A percentile compares a stretch with the other conserved stretches of the same genome.
These are phyloP conservation scores for Timandra comae DNA, from an alignment of 2,888 invertebrate species.

Conservation along the genomic window DNA sequence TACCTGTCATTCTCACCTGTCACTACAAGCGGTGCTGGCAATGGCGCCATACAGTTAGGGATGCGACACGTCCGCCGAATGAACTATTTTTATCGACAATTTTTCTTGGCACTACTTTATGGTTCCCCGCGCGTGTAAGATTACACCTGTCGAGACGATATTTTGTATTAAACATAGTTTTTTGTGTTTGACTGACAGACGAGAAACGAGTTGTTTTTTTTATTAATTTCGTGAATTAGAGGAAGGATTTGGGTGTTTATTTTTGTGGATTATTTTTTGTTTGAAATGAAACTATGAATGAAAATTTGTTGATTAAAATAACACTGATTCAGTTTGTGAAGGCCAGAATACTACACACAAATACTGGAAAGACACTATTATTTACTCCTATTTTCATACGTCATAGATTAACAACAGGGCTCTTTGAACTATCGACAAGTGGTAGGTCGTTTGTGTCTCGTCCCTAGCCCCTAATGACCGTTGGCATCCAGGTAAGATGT, in stretches of 20 bases:
- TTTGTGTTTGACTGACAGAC: constrained; percentile 8
- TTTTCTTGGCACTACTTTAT: constrained; percentile 18
- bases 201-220: too few species aligned
- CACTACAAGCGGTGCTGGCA: constrained; percentile 55
- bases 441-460: constrained; percentile 16
- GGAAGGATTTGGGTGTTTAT: not conserved
- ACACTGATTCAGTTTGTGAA: not conserved
- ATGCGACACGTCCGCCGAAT: constrained; percentile 15
- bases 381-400: not conserved
- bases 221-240: not conserved
- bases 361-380: not conserved
- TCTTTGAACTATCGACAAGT: constrained; percentile 1
- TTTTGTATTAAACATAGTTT: not conserved
- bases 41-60: constrained; percentile 48
- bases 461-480: constrained; percentile 49
- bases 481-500: constrained; percentile 62
- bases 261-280: not conserved
- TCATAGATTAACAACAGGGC: not conserved
- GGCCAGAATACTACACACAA: not conserved
- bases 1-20: constrained; percentile 46
- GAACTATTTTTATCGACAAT: constrained; percentile 21
- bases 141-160: constrained; percentile 18
- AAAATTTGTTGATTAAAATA: not conserved
- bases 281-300: not conserved
- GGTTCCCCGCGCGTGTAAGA: constrained; percentile 18